Evolutionary conservation across 2,113 vertebrate species (phyloP).

Genomic region (Ondatra zibethicus): DNA sequence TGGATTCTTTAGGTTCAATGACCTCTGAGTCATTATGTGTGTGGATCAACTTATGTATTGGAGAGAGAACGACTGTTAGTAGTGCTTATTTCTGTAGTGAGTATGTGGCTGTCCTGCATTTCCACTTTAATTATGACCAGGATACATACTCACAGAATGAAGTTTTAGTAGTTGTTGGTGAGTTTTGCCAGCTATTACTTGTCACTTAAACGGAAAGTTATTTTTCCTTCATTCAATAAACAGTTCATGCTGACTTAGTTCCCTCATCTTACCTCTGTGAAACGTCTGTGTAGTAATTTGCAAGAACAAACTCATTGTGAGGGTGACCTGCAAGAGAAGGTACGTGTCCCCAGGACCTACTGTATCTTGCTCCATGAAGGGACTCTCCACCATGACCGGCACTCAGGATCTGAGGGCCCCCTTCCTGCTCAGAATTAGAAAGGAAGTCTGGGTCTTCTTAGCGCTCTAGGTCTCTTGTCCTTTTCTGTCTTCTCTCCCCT

Average conservation of each 20-base stretch:
- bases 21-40: slow-evolving; percentile 42
- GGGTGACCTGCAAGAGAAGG: background rate
- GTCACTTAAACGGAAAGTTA: slow-evolving; percentile 21
- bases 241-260: slow-evolving; percentile 58
- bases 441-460: too few relatives aligned
- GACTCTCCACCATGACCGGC: background rate
- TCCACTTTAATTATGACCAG: slow-evolving; percentile 22
- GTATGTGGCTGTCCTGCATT: background rate
- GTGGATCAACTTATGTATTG: slow-evolving; percentile 12
- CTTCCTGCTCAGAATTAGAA: background rate
- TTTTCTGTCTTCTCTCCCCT: too few relatives aligned
- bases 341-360: background rate
- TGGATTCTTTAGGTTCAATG: background rate
- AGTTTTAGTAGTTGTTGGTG: slow-evolving; percentile 18
- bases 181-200: slow-evolving; percentile 46
- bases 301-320: slow-evolving; percentile 34
- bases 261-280: slow-evolving; percentile 45
- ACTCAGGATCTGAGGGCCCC: background rate
- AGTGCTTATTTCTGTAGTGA: background rate
- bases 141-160: slow-evolving; percentile 1
- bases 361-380: background rate
- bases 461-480: background rate
- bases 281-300: background rate
- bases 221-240: background rate
- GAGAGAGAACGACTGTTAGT: background rate